A percentile compares a stretch with the other conserved stretches of the same genome.
Conservation (phyloP, 2,113 vertebrate genomes). For the Oreotrochilus melanogaster region DNA sequence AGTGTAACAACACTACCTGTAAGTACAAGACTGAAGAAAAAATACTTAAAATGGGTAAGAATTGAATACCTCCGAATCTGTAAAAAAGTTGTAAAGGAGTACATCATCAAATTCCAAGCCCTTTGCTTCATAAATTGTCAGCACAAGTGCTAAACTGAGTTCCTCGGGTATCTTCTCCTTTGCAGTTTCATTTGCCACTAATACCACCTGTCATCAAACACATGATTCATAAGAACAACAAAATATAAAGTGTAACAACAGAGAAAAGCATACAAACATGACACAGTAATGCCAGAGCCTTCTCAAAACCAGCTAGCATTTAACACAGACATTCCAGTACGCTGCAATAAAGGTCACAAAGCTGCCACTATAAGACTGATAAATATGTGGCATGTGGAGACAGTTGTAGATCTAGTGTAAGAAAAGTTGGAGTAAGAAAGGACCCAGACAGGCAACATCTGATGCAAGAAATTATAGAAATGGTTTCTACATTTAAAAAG, state of each 20-base stretch:
- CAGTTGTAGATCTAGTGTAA: neutral
- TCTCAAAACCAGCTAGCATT: neutral
- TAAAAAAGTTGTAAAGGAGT: constrained; percentile 87
- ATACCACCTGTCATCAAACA: constrained; percentile 75
- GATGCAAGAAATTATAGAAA: neutral
- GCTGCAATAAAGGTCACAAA: neutral
- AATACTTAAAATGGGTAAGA: neutral
- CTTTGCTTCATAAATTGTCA: constrained; percentile 87
- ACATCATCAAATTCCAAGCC: constrained; percentile 88
- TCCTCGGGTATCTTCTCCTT: constrained; percentile 86
- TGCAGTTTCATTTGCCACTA: constrained; percentile 83
- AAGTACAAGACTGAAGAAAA: neutral
- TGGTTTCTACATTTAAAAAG: neutral
- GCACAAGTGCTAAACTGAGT: constrained; percentile 82
- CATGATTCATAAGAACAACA: neutral
- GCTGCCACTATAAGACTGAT: neutral
- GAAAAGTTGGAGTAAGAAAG: neutral
- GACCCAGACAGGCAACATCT: neutral
- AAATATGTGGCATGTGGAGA: neutral
- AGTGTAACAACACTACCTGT: neutral
- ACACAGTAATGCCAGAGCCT: neutral
- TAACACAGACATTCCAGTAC: neutral
- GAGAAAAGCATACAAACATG: neutral
- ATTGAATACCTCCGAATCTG: constrained; percentile 83
- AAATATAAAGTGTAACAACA: neutral